phyloP scores from a whole-genome alignment of 2,113 vertebrate species.

The Hydrochoerus hydrochaeris region DNA sequence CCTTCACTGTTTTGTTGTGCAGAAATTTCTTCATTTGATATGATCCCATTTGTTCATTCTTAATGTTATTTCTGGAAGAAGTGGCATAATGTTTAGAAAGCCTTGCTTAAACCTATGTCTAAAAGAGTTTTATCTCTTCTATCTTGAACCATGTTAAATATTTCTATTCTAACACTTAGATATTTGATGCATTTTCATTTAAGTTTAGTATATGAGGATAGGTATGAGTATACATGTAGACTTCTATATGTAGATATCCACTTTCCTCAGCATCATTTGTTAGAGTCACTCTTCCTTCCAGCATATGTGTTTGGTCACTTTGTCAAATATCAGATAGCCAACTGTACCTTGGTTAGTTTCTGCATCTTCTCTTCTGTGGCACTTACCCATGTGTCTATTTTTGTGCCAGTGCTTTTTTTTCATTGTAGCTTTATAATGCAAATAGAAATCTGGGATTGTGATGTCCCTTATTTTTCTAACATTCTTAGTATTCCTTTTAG shows the following conservation, averaged over 20 bases:
- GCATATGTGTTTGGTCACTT: not conserved
- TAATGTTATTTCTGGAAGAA: not conserved
- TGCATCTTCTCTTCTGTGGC: not conserved
- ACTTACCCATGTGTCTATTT: not conserved
- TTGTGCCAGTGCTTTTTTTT: not conserved
- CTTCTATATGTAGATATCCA: not conserved
- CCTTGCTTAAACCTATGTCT: not conserved
- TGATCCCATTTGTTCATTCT: not conserved
- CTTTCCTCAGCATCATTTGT: not conserved
- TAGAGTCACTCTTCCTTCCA: not conserved
- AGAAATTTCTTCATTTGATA: not conserved
- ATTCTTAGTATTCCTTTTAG: not conserved
- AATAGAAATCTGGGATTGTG: not conserved
- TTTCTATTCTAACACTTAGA: not conserved
- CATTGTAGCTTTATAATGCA: not conserved
- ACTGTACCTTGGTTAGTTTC: not conserved
- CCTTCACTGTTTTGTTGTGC: not conserved
- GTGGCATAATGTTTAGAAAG: not conserved
- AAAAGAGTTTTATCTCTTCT: not conserved
- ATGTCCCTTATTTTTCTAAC: not conserved
- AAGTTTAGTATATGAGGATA: not conserved
- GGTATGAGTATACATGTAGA: not conserved
- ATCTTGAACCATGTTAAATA: not conserved
- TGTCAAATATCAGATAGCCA: not conserved
- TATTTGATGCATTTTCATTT: no score